These are phyloP conservation scores for Lepidostoma basale DNA, from an alignment of 1,140 invertebrate genomes.

Conservation along the genomic window DNA sequence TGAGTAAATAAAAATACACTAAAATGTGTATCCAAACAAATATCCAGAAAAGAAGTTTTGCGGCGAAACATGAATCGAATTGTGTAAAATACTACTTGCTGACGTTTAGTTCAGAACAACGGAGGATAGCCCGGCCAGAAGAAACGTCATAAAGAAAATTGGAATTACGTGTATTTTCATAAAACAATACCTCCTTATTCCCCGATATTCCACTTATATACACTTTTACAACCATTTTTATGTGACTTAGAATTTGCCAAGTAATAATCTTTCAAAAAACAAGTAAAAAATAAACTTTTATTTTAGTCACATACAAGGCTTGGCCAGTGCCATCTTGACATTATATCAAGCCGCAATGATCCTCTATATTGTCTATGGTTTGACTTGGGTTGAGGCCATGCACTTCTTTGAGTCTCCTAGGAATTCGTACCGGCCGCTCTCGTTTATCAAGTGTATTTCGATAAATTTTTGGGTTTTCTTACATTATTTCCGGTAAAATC, in stretches of 20 bases:
- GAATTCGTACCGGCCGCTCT: no score
- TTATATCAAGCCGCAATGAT: no score
- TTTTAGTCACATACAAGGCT: slow-evolving; percentile 39
- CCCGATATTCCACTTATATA: slow-evolving; percentile 89
- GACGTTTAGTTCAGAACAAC: slow-evolving; percentile 33
- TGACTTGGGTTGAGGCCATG: no score
- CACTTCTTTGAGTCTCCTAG: no score
- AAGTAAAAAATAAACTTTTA: slow-evolving; percentile 41
- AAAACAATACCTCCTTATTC: slow-evolving; percentile 78
- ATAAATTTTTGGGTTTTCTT: no score
- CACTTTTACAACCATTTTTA: slow-evolving; percentile 83
- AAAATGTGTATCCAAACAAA: not conserved
- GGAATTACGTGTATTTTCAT: not conserved
- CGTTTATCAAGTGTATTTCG: no score
- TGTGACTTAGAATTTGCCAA: slow-evolving; percentile 20
- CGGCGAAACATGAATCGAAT: slow-evolving; percentile 26
- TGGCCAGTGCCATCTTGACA: no score
- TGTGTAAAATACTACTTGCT: slow-evolving; percentile 21
- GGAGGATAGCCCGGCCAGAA: slow-evolving; percentile 29
- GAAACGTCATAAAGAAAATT: slow-evolving; percentile 33
- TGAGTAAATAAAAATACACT: no score
- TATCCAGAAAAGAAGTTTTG: not conserved
- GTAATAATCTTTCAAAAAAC: slow-evolving; percentile 30
- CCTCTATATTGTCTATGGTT: no score
- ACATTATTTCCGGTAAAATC: no score